Evolutionary conservation across 1,140 invertebrate species (phyloP).

Genomic region (Caenorhabditis elegans): DNA sequence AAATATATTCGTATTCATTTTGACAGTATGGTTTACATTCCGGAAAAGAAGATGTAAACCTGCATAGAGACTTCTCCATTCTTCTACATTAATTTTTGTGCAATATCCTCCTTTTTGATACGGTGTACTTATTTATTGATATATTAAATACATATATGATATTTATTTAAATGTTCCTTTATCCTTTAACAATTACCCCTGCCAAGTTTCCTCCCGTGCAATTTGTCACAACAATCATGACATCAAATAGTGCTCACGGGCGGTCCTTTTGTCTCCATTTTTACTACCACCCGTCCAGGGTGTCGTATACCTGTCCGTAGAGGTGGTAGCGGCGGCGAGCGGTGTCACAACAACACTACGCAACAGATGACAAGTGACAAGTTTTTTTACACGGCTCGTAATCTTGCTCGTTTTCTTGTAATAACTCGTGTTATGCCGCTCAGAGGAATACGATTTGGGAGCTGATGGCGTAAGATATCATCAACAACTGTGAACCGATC

Average conservation of each 20-base stretch:
- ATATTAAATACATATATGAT: too few species aligned
- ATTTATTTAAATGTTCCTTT: too few species aligned
- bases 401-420: constrained; percentile 5
- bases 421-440: constrained; percentile 1
- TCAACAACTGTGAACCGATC: constrained; percentile 9
- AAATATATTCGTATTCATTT: constrained; percentile 1
- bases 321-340: too few species aligned
- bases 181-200: too few species aligned
- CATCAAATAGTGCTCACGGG: background rate
- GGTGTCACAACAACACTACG: constrained; percentile 17
- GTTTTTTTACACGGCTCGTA: background rate
- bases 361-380: background rate
- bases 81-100: background rate
- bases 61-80: background rate
- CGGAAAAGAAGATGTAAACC: background rate
- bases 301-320: background rate
- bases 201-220: too few species aligned
- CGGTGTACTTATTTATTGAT: constrained; percentile 18
- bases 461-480: constrained; percentile 17
- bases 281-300: too few species aligned
- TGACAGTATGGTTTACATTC: constrained; percentile 21
- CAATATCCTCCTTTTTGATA: constrained; percentile 24
- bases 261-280: too few species aligned
- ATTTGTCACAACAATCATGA: background rate
- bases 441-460: constrained; percentile 7